phyloP scores from a whole-genome alignment of 2,888 invertebrate genomes.

The Himalopsyche japonica region DNA sequence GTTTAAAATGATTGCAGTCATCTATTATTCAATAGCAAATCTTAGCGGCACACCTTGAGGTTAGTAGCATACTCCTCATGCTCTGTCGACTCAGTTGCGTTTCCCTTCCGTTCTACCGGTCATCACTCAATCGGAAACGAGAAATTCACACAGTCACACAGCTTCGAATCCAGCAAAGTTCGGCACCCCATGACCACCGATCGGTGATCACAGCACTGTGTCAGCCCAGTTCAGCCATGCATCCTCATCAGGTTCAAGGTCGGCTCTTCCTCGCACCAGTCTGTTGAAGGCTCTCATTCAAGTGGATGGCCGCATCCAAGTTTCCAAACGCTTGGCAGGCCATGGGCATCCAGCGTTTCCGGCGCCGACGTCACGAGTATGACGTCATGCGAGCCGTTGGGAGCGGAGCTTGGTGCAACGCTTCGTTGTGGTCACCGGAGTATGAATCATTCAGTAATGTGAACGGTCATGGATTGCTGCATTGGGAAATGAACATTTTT shows the following conservation, averaged over 20 bases:
- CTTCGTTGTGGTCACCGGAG: neutral
- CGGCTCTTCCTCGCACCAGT: neutral
- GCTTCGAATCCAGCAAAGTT: neutral
- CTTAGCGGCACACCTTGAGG: neutral
- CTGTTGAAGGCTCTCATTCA: neutral
- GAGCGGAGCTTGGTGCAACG: neutral
- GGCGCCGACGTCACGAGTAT: neutral
- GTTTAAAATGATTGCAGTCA: no score
- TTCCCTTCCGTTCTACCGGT: neutral
- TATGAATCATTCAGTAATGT: neutral
- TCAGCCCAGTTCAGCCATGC: neutral
- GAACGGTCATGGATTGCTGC: neutral
- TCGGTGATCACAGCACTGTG: neutral
- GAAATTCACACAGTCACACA: neutral
- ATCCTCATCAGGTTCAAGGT: neutral
- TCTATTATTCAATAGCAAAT: neutral
- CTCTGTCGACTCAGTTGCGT: neutral
- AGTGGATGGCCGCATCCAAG: neutral
- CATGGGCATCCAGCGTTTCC: neutral
- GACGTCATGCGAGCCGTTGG: neutral
- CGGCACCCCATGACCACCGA: neutral
- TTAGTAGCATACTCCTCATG: neutral
- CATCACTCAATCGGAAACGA: neutral
- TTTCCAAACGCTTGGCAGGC: neutral
- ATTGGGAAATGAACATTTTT: neutral